Evolutionary conservation across 2,888 invertebrate genomes (phyloP).

Genomic region (Trachelus troglodyta): DNA sequence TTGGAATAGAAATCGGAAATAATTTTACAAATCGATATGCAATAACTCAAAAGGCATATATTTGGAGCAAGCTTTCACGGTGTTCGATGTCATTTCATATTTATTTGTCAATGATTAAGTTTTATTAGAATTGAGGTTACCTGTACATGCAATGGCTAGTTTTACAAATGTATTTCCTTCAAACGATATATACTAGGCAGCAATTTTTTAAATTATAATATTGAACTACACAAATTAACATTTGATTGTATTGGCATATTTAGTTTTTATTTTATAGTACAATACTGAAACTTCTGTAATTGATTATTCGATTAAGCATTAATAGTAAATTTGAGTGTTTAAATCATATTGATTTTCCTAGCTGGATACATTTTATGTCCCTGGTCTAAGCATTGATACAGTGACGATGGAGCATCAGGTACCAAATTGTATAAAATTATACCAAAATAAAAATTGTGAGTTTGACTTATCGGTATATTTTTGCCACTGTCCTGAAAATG

Average conservation of each 20-base stretch:
- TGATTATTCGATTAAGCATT: background rate
- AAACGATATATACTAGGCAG: background rate
- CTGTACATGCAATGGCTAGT: background rate
- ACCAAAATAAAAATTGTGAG: background rate
- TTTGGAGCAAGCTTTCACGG: background rate
- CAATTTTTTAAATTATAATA: background rate
- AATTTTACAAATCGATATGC: background rate
- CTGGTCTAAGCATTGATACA: conserved; percentile 41
- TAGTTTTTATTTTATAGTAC: no score
- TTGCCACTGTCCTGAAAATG: background rate
- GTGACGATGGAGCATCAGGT: conserved; percentile 52
- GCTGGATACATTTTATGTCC: conserved; percentile 43
- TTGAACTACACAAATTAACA: background rate
- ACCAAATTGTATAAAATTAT: conserved; percentile 37
- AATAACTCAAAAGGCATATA: background rate
- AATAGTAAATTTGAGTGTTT: conserved; percentile 10
- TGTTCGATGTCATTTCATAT: background rate
- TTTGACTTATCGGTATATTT: background rate
- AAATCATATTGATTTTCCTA: conserved; percentile 40
- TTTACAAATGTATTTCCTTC: background rate
- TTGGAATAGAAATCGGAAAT: background rate
- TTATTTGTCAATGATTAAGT: background rate
- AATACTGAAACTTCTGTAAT: background rate
- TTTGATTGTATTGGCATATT: no score
- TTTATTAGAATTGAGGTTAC: background rate